A percentile compares a stretch with the other conserved stretches of the same genome.
These are phyloP conservation scores for Phania funesta DNA, from an alignment of 2,888 invertebrate genomes.

Conservation along the genomic window DNA sequence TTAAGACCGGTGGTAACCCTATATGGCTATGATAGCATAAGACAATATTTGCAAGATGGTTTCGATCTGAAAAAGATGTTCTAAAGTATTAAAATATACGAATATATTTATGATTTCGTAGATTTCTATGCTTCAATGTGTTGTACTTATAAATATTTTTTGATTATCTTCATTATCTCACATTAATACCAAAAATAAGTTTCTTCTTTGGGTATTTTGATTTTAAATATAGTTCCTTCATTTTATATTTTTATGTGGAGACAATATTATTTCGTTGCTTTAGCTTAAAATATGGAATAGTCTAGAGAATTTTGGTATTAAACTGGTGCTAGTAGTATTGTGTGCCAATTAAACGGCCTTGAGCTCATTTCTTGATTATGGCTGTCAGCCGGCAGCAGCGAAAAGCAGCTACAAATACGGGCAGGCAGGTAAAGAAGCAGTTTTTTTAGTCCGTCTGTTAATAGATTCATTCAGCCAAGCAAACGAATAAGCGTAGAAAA, in stretches of 20 bases:
- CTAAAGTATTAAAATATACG: background rate
- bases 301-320: conserved; percentile 14
- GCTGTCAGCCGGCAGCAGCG: conserved; percentile 31
- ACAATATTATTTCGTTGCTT: background rate
- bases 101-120: background rate
- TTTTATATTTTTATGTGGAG: background rate
- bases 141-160: too few relatives aligned
- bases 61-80: background rate
- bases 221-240: background rate
- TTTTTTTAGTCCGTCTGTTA: background rate
- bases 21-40: too few relatives aligned
- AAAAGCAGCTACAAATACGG: background rate
- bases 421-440: conserved; percentile 16
- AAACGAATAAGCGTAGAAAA: conserved; percentile 22
- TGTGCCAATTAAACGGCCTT: conserved; percentile 75
- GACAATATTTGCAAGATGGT: too few relatives aligned
- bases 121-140: background rate
- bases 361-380: conserved; percentile 72
- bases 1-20: too few relatives aligned
- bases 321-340: conserved; percentile 4
- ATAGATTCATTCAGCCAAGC: conserved; percentile 4
- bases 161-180: background rate
- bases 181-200: background rate
- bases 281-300: background rate
- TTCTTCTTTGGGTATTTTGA: background rate